These are phyloP conservation scores for Oreochromis tanganicae DNA, from an alignment of 2,113 vertebrate species.

Conservation along the genomic window DNA sequence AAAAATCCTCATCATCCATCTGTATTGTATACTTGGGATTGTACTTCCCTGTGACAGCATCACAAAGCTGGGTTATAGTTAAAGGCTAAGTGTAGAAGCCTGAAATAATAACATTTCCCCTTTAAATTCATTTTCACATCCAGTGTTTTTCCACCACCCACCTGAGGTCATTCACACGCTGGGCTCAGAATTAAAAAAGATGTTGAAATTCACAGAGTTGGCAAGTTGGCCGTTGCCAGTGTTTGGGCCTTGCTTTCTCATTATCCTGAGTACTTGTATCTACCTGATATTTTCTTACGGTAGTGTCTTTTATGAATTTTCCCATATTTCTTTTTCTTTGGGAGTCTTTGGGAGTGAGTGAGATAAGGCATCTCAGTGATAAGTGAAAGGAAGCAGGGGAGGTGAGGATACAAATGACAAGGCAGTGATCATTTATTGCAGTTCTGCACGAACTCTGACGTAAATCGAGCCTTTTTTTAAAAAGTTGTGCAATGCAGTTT, in stretches of 20 bases:
- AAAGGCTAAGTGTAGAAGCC: not conserved
- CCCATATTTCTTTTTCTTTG: not conserved
- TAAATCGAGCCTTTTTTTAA: rapidly evolving
- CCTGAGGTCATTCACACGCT: not conserved
- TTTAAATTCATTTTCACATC: not conserved
- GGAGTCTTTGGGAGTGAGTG: not conserved
- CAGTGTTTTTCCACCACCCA: not conserved
- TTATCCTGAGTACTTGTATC: not conserved
- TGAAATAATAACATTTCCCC: not conserved
- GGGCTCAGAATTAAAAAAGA: not conserved
- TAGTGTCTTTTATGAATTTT: not conserved
- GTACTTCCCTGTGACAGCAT: not conserved
- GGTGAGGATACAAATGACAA: rapidly evolving
- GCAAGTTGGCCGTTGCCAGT: not conserved
- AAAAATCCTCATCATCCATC: not conserved
- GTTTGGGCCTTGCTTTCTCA: not conserved
- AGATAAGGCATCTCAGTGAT: not conserved
- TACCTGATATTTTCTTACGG: not conserved
- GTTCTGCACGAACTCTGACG: not conserved
- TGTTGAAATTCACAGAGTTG: conserved; percentile 9
- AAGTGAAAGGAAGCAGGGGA: not conserved
- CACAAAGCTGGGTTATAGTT: not conserved
- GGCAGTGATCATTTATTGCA: not conserved
- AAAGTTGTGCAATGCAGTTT: not conserved
- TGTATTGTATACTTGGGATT: not conserved